Evolutionary conservation across 2,113 vertebrate species (phyloP).

Genomic region (Dasyornis broadbenti): DNA sequence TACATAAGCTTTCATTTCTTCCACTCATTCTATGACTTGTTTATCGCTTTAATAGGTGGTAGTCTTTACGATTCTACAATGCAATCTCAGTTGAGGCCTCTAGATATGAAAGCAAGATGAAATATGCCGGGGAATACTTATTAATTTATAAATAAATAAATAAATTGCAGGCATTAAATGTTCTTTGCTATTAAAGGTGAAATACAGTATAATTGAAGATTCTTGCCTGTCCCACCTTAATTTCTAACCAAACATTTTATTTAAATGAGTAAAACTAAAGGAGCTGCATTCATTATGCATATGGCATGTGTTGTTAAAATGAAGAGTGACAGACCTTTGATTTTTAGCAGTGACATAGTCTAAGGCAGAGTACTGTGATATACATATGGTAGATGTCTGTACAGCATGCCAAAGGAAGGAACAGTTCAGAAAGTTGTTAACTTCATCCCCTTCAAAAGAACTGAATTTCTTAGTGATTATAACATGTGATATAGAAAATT

Average conservation of each 20-base stretch:
- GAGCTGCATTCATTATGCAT: not conserved
- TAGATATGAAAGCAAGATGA: not conserved
- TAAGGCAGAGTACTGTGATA: not conserved
- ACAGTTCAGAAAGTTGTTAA: constrained; percentile 32
- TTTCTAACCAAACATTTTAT: not conserved
- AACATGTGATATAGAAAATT: not conserved
- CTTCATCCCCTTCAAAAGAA: not conserved
- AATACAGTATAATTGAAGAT: not conserved
- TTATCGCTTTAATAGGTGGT: not conserved
- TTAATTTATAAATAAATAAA: not conserved
- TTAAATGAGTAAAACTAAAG: not conserved
- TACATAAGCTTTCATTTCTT: not conserved
- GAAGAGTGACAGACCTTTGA: constrained; percentile 32
- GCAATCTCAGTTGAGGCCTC: not conserved
- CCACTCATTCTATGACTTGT: not conserved
- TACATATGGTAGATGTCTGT: constrained; percentile 30
- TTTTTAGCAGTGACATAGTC: constrained; percentile 9
- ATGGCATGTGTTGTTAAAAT: constrained; percentile 1
- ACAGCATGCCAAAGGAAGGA: not conserved
- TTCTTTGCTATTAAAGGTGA: not conserved
- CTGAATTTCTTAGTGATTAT: not conserved
- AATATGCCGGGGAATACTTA: not conserved
- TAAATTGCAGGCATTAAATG: not conserved
- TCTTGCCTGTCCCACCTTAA: not conserved
- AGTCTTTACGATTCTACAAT: not conserved